phyloP scores from a whole-genome alignment of 2,113 vertebrate species.

The Brachypodius melanocephalos region DNA sequence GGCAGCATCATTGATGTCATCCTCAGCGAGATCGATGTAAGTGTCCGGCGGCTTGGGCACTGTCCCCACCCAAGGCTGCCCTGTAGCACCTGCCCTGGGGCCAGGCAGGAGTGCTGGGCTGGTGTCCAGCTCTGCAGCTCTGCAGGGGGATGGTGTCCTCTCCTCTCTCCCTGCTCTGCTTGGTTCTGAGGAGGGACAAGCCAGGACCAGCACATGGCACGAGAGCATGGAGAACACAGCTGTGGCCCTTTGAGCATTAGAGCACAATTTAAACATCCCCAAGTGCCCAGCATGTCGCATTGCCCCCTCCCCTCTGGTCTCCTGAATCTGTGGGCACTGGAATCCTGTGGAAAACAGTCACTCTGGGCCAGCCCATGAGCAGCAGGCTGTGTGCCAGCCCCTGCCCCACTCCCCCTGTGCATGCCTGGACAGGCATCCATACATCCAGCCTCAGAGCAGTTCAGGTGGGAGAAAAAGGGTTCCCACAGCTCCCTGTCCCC shows the following conservation, averaged over 20 bases:
- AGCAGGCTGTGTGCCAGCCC: background rate
- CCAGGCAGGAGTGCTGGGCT: background rate
- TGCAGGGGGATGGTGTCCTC: background rate
- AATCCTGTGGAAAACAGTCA: background rate
- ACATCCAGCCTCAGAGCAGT: background rate
- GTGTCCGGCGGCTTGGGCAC: background rate
- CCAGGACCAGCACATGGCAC: background rate
- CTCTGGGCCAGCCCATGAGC: background rate
- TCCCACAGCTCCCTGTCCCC: background rate
- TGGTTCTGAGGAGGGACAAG: background rate
- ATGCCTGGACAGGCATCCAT: background rate
- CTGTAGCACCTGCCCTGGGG: background rate
- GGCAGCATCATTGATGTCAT: slow-evolving; percentile 97
- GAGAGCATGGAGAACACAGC: background rate
- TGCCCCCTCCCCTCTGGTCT: background rate
- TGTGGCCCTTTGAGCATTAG: background rate
- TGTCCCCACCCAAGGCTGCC: background rate
- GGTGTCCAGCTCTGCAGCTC: background rate
- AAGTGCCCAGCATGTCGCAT: background rate
- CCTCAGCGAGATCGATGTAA: slow-evolving; percentile 95
- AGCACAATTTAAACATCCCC: background rate
- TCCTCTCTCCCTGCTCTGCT: background rate
- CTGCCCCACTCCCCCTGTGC: background rate
- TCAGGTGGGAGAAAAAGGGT: background rate
- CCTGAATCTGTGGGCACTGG: background rate